Percentiles rank a stretch among this genome's conserved stretches.
Conservation (phyloP, 2,888 invertebrate species). For the Camponotus fellah region DNA sequence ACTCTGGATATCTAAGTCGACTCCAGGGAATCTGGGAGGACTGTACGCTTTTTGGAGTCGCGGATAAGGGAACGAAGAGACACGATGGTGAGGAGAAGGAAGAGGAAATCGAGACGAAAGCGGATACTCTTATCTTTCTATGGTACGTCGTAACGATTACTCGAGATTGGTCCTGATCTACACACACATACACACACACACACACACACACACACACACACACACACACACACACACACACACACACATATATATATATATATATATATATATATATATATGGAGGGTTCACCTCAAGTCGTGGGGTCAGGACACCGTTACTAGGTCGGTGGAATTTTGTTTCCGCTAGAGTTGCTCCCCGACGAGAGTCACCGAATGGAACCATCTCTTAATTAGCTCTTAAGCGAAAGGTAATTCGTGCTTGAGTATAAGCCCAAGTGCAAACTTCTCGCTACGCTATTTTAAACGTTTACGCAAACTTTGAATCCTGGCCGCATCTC, state of each 20-base stretch:
- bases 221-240: background rate
- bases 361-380: constrained; percentile 55
- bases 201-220: too few species aligned
- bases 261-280: constrained; percentile 54
- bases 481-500: constrained; percentile 63
- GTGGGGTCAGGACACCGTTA: constrained; percentile 66
- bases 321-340: constrained; percentile 67
- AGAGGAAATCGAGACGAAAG: constrained; percentile 65
- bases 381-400: constrained; percentile 74
- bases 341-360: constrained; percentile 53
- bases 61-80: constrained; percentile 66
- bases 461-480: constrained; percentile 73
- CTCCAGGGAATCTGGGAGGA: constrained; percentile 77
- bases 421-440: constrained; percentile 67
- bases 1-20: constrained; percentile 76
- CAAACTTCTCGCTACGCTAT: constrained; percentile 71
- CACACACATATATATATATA: background rate
- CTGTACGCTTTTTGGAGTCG: constrained; percentile 73
- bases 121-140: constrained; percentile 80
- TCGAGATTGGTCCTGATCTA: constrained; percentile 73
- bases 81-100: constrained; percentile 17
- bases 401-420: constrained; percentile 75
- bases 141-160: constrained; percentile 82
- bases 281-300: constrained; percentile 55
- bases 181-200: constrained; percentile 22